Base-by-base conservation (phyloP, 1,140 invertebrate genomes). In the Platyscapa corneri region DNA sequence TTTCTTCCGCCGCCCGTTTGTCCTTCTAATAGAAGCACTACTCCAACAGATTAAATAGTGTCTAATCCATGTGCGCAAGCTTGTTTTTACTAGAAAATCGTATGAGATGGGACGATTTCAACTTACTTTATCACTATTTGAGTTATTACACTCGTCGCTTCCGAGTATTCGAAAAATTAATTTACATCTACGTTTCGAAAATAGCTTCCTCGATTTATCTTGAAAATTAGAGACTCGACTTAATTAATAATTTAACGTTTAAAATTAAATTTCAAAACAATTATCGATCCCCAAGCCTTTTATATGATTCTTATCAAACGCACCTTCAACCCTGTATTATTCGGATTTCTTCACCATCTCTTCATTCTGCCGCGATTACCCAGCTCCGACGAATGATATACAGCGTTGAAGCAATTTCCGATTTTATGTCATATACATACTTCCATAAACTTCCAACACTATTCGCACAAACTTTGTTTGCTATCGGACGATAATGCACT, bases 351-450 rank as follows among this genome's bases (percentile, higher is more conserved):
- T 72, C 37, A 39, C 8, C 64, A n/a, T 30, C 46, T 53, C 65
- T 82, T 82, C 65, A 82, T 82, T 20, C 0, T 27, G 39, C 32
- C 70, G 34, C n/a, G 37, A 83, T 64, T 76, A 74, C 32, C 79
- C 39, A 83, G 70, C 60, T 53, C 23, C 32, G 30, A 65, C 70
- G 60, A 64, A 34, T 74, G 65, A 72, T 70, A 65, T 75, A 82
- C 34, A 87, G 32, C 42, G 65, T 84, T 42, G 56, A 53, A 85
- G 79, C 56, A 87, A 87, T 87, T 87, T 87, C 82, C 87, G 85
- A 87, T 81, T 87, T 83, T 78, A 70, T 60, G 60, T 80, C 79
- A 75, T 77, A 84, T 80, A 86, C 82, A 86, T 74, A 56, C 53
- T 42, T 85, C 65, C 30, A 75, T 80, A 80, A 74, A 80, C 18